Conservation (phyloP, 2,888 invertebrate species). For the Ichneumon xanthorius region DNA sequence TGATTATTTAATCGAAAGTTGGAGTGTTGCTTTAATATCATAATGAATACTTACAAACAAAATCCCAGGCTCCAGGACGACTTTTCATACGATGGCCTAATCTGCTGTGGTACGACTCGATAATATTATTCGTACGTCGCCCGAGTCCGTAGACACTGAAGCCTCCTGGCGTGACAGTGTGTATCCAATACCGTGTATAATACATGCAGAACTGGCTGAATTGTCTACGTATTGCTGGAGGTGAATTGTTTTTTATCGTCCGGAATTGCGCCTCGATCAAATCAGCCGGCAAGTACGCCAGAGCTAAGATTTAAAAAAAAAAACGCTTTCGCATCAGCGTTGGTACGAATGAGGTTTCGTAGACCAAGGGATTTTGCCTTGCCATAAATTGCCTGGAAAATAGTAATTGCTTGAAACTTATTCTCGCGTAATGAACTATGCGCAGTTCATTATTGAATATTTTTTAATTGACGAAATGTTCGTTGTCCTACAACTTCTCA, state of each 20-base stretch:
- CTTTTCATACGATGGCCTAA: conserved; percentile 24
- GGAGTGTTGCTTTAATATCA: too few relatives aligned
- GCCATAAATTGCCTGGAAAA: not conserved
- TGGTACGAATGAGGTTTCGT: not conserved
- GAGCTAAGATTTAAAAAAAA: conserved; percentile 20
- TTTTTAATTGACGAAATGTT: too few relatives aligned
- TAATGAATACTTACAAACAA: too few relatives aligned
- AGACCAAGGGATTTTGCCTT: not conserved
- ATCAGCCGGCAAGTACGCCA: conserved; percentile 27
- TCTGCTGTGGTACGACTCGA: conserved; percentile 9
- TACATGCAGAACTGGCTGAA: not conserved
- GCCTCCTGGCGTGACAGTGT: conserved; percentile 23
- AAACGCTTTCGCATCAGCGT: conserved; percentile 20
- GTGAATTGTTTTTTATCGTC: not conserved
- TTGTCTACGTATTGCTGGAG: not conserved
- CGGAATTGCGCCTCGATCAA: conserved; percentile 14
- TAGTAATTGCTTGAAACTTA: not conserved
- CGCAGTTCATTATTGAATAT: too few relatives aligned
- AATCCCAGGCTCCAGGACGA: too few relatives aligned
- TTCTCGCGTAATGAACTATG: not conserved
- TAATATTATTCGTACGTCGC: too few relatives aligned
- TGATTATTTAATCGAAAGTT: too few relatives aligned
- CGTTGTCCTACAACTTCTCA: too few relatives aligned
- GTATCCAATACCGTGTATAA: conserved; percentile 38
- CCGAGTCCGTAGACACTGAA: conserved; percentile 5